Evolutionary conservation across 35 echinoderm and acorn worm species (phyloP).

Genomic region (Patiria miniata): DNA sequence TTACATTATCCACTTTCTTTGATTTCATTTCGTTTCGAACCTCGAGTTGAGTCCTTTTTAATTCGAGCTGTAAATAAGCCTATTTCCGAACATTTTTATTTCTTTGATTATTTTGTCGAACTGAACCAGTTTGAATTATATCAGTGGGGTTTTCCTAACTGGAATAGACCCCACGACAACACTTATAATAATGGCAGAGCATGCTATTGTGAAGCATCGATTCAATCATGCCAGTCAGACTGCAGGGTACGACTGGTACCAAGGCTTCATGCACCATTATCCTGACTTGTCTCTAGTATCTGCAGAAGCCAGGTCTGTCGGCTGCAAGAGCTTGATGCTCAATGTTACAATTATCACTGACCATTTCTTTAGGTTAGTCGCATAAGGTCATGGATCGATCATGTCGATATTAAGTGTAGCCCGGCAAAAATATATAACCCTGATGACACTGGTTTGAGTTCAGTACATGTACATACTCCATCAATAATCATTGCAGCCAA

Average conservation of each 20-base stretch:
- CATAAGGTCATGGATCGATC: conserved; percentile 7
- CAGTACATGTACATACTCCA: conserved; percentile 43
- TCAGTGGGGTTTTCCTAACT: no score
- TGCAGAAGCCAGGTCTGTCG: conserved; percentile 54
- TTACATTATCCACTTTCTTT: no score
- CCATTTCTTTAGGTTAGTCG: conserved; percentile 31
- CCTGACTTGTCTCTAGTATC: conserved; percentile 45
- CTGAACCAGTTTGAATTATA: no score
- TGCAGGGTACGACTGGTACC: conserved; percentile 59
- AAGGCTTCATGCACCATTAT: conserved; percentile 12
- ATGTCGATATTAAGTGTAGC: conserved; percentile 7
- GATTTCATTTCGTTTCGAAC: no score
- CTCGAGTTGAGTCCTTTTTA: no score
- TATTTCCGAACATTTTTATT: no score
- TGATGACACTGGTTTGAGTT: conserved; percentile 53
- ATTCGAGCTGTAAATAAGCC: no score
- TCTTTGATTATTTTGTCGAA: no score
- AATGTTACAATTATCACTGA: conserved; percentile 43
- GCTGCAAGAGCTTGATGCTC: conserved; percentile 52
- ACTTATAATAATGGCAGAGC: conserved; percentile 52
- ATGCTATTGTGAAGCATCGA: conserved; percentile 14
- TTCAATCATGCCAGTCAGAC: conserved; percentile 39
- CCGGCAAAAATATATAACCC: conserved; percentile 34
- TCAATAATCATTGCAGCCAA: conserved; percentile 29
- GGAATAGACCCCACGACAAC: no score